Conservation (phyloP, 2,113 vertebrate genomes). For the Malurus elegans region DNA sequence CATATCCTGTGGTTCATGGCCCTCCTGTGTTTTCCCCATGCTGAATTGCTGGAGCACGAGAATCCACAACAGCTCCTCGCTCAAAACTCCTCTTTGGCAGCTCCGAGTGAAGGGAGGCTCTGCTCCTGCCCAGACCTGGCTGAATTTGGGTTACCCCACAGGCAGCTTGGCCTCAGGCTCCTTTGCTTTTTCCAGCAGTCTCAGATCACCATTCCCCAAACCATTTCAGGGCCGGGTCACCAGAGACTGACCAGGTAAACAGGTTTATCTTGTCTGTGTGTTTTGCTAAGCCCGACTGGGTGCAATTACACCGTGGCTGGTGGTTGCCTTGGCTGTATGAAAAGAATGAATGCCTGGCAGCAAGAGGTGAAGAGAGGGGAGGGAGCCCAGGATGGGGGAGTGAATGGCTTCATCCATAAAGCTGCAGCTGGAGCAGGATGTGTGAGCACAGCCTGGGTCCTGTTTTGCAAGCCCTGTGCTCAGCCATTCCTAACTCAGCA, state of each 20-base stretch:
- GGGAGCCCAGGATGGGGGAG: background rate
- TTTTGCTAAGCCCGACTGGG: background rate
- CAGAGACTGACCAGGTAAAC: background rate
- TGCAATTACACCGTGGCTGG: fast-evolving
- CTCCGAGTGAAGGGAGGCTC: background rate
- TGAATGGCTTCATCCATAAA: background rate
- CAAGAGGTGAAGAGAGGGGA: background rate
- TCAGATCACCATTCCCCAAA: background rate
- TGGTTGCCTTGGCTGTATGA: background rate
- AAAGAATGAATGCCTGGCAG: background rate
- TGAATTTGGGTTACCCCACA: fast-evolving
- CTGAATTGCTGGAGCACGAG: background rate
- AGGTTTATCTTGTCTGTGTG: background rate
- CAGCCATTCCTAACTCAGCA: background rate
- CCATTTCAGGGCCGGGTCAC: background rate
- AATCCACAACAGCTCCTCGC: background rate
- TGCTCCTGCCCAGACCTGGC: background rate
- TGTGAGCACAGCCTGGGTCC: background rate
- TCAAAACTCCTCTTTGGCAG: background rate
- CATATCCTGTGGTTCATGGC: fast-evolving
- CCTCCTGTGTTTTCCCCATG: fast-evolving
- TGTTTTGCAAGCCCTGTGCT: background rate
- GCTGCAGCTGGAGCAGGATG: background rate
- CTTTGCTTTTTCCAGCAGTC: background rate
- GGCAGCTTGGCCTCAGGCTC: fast-evolving